phyloP scores from a whole-genome alignment of 1,140 invertebrate species.

The Euschistus heros region DNA sequence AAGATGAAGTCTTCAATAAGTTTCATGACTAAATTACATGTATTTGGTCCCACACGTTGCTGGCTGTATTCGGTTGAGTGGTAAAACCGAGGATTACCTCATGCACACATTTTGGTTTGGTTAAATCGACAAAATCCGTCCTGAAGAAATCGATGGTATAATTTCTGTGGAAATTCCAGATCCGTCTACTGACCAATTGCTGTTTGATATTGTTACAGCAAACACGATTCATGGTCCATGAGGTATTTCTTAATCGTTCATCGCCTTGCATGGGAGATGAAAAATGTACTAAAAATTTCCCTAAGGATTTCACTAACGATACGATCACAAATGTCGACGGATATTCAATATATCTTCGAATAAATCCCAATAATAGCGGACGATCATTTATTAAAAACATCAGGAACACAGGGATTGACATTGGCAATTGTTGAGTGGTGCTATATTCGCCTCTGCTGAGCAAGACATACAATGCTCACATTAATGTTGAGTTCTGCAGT shows the following conservation, averaged over 20 bases:
- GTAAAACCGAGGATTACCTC: constrained; percentile 39
- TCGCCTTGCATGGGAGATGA: constrained; percentile 41
- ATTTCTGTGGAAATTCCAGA: constrained; percentile 46
- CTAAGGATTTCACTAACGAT: too few relatives aligned
- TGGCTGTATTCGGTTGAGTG: constrained; percentile 42
- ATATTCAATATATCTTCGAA: too few relatives aligned
- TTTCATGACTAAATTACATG: constrained; percentile 28
- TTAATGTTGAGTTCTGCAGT: constrained; percentile 36
- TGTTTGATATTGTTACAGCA: constrained; percentile 36
- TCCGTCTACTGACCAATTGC: constrained; percentile 34
- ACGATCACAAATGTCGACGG: too few relatives aligned
- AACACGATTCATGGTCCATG: constrained; percentile 47
- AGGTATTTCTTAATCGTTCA: constrained; percentile 36
- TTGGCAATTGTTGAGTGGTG: too few relatives aligned
- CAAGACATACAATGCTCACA: constrained; percentile 29
- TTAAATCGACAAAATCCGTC: constrained; percentile 40
- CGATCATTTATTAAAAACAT: too few relatives aligned
- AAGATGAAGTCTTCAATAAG: constrained; percentile 24
- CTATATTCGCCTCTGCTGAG: too few relatives aligned
- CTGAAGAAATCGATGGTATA: constrained; percentile 41
- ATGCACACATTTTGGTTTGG: constrained; percentile 36
- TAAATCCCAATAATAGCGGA: too few relatives aligned
- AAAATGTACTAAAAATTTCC: constrained; percentile 36
- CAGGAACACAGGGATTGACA: too few relatives aligned
- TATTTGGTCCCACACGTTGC: constrained; percentile 34